A percentile compares a stretch with the other conserved stretches of the same genome.
phyloP scores from a whole-genome alignment of 30 jellyfish, hydroid and myxozoan genomes.

The Hydra vulgaris region DNA sequence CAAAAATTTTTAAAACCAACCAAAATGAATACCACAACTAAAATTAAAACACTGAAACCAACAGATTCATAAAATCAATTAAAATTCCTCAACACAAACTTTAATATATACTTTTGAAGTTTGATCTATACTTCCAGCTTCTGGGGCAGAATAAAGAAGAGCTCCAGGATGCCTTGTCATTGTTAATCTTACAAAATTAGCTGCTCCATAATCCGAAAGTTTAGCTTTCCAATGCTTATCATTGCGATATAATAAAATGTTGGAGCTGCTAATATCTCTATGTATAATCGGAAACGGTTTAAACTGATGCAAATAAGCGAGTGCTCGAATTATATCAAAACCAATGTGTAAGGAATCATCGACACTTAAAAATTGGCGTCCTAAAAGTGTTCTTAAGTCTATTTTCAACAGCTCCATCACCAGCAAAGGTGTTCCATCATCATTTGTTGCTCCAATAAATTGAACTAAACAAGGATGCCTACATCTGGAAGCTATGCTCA shows the following conservation, averaged over 20 bases:
- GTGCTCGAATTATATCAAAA: conserved; percentile 56
- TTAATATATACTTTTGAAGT: conserved; percentile 60
- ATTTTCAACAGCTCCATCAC: conserved; percentile 68
- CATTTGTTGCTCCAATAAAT: conserved; percentile 92
- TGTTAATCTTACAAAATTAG: conserved; percentile 72
- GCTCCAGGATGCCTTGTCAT: conserved; percentile 93
- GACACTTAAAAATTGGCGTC: conserved; percentile 23
- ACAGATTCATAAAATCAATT: neutral
- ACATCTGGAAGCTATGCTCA: conserved; percentile 88
- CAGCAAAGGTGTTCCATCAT: conserved; percentile 81
- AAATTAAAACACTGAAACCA: neutral
- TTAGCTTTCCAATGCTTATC: conserved; percentile 65
- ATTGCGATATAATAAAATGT: conserved; percentile 54
- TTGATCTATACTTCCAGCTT: conserved; percentile 66
- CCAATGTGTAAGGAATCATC: conserved; percentile 39
- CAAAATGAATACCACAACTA: neutral
- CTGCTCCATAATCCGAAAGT: conserved; percentile 90
- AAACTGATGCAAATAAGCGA: conserved; percentile 59
- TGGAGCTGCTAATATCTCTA: conserved; percentile 89
- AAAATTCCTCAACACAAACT: neutral
- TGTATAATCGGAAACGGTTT: conserved; percentile 75
- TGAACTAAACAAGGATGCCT: conserved; percentile 95
- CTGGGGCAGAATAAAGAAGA: conserved; percentile 85
- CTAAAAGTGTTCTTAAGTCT: conserved; percentile 51
- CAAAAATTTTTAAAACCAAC: neutral